Conservation (phyloP, 2,888 invertebrate species). For the Eristalis tenax region DNA sequence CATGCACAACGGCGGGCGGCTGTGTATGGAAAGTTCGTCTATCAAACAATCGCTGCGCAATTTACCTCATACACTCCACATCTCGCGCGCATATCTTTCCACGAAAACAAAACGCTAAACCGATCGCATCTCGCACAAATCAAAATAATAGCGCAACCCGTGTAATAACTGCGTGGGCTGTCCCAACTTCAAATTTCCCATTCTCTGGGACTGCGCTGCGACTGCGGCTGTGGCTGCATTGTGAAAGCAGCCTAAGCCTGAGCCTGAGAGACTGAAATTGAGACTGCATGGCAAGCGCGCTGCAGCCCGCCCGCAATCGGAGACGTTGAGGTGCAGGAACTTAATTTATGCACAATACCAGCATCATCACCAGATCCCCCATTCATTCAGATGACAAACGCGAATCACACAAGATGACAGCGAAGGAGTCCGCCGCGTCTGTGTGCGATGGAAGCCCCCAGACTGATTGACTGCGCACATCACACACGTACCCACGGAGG, state of each 20-base stretch:
- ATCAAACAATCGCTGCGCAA: slow-evolving; percentile 40
- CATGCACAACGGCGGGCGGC: slow-evolving; percentile 21
- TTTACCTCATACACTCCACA: slow-evolving; percentile 42
- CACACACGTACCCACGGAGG: slow-evolving; percentile 10
- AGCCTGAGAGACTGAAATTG: not conserved
- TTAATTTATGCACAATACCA: slow-evolving; percentile 69
- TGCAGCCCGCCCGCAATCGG: slow-evolving; percentile 55
- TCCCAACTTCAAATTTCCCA: slow-evolving; percentile 43
- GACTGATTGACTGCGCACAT: slow-evolving; percentile 67
- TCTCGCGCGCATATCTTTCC: slow-evolving; percentile 29
- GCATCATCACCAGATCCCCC: slow-evolving; percentile 53
- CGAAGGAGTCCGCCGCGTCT: slow-evolving; percentile 38
- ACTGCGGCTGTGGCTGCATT: slow-evolving; percentile 31
- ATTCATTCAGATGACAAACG: slow-evolving; percentile 69
- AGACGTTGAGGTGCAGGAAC: slow-evolving; percentile 44
- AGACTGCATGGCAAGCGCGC: too few species aligned
- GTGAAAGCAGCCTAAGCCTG: slow-evolving; percentile 39
- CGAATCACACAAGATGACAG: slow-evolving; percentile 58
- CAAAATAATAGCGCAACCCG: slow-evolving; percentile 68
- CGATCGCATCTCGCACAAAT: slow-evolving; percentile 66
- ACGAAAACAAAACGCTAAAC: slow-evolving; percentile 14
- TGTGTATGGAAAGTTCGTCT: slow-evolving; percentile 20
- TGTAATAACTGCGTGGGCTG: slow-evolving; percentile 70
- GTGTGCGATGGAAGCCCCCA: slow-evolving; percentile 41
- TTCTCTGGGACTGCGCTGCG: slow-evolving; percentile 21